Conservation (phyloP, 2,113 vertebrate species). For the Miniopterus natalensis region DNA sequence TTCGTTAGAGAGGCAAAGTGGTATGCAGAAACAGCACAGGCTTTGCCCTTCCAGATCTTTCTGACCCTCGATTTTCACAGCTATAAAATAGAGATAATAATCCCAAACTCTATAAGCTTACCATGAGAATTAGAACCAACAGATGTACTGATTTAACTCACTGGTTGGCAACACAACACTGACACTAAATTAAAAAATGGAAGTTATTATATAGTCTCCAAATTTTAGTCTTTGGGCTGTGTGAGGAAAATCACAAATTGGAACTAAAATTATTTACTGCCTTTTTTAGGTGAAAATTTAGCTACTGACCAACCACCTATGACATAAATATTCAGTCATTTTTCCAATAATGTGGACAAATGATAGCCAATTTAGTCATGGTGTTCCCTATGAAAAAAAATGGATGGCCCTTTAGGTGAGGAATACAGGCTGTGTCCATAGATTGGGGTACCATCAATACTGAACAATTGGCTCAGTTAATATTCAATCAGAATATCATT, state of each 20-base stretch:
- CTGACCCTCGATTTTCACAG: neutral
- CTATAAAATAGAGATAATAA: neutral
- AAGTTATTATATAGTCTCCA: neutral
- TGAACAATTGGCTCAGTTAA: conserved; percentile 23
- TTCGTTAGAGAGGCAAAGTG: neutral
- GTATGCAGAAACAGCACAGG: neutral
- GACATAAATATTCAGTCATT: neutral
- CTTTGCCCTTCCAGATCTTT: conserved; percentile 27
- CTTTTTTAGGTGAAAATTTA: conserved; percentile 30
- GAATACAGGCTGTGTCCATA: neutral
- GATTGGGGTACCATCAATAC: neutral
- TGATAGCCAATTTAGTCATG: neutral
- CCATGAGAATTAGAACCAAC: neutral
- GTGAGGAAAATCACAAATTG: conserved; percentile 30
- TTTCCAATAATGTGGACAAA: neutral
- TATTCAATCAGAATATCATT: neutral
- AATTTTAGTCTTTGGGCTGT: conserved; percentile 39
- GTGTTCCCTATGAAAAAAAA: conserved; percentile 13
- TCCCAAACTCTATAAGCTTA: neutral
- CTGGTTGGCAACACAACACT: neutral
- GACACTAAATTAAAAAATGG: neutral
- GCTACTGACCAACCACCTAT: neutral
- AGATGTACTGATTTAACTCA: neutral
- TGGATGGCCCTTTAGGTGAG: neutral
- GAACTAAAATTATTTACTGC: conserved; percentile 26